phyloP scores from a whole-genome alignment of 2,113 vertebrate species.

The Triplophysa rosa region DNA sequence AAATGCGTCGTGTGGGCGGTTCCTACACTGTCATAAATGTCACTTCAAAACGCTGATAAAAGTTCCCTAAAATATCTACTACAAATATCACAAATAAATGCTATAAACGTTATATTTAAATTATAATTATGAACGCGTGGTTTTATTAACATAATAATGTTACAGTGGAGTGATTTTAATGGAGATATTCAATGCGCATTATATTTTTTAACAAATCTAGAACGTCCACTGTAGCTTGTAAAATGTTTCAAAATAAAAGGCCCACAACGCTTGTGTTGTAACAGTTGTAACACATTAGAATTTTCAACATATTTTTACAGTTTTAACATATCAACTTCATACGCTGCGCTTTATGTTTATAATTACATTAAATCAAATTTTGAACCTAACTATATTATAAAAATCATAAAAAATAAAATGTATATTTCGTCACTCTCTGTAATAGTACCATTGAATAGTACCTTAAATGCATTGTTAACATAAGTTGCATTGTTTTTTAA shows the following conservation, averaged over 20 bases:
- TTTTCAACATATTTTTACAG: neutral
- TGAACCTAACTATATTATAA: too few species aligned
- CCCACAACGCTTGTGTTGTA: neutral
- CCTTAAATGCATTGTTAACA: too few species aligned
- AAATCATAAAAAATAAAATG: too few species aligned
- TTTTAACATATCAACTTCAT: neutral
- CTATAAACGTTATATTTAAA: too few species aligned
- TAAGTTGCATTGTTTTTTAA: neutral
- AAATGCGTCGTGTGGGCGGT: neutral
- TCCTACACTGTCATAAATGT: neutral
- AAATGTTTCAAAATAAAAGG: conserved; percentile 32
- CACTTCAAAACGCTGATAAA: conserved; percentile 43
- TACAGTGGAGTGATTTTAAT: neutral
- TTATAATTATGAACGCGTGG: neutral
- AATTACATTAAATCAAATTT: neutral
- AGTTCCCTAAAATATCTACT: conserved; percentile 17
- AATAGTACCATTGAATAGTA: too few species aligned
- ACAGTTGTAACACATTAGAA: neutral
- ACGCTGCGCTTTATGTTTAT: neutral
- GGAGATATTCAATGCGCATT: neutral
- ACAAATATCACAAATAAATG: conserved; percentile 1
- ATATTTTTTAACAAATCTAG: neutral
- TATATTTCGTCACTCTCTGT: too few species aligned
- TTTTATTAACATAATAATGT: neutral
- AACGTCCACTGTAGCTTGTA: neutral